These are phyloP conservation scores for Lophius piscatorius DNA, from an alignment of 2,113 vertebrate genomes.

Conservation along the genomic window DNA sequence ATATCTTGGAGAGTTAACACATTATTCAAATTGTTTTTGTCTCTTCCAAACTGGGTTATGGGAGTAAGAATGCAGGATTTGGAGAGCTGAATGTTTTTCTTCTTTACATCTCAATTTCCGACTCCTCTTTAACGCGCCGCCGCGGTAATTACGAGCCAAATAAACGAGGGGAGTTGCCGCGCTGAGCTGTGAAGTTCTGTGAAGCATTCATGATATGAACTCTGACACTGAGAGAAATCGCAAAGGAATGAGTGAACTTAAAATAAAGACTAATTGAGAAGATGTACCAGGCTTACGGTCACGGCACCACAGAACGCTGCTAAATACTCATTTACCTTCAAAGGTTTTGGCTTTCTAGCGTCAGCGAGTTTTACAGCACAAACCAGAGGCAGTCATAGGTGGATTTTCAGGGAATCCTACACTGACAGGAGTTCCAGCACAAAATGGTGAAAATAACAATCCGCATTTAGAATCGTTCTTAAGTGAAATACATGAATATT, in stretches of 20 bases:
- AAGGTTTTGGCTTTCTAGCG: too few relatives aligned
- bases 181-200: constrained; percentile 61
- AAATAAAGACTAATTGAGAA: too few relatives aligned
- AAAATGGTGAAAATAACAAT: neutral
- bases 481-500: too few relatives aligned
- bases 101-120: constrained; percentile 29
- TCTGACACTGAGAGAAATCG: neutral
- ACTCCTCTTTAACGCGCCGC: constrained; percentile 22
- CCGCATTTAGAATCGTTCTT: neutral
- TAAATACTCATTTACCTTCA: too few relatives aligned
- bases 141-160: constrained; percentile 56
- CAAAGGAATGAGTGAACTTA: constrained; percentile 11
- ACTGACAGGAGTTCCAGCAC: too few relatives aligned
- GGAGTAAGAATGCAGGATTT: constrained; percentile 26
- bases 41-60: neutral
- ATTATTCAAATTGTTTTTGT: constrained; percentile 8
- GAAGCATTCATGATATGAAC: constrained; percentile 76
- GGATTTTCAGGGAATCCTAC: too few relatives aligned
- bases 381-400: too few relatives aligned
- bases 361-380: too few relatives aligned
- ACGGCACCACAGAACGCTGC: too few relatives aligned
- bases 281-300: too few relatives aligned
- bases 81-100: constrained; percentile 24
- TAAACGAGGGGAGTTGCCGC: constrained; percentile 28
- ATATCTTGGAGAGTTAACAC: constrained; percentile 36